Conservation (phyloP, 2,113 vertebrate genomes). For the Chascanopsetta lugubris region DNA sequence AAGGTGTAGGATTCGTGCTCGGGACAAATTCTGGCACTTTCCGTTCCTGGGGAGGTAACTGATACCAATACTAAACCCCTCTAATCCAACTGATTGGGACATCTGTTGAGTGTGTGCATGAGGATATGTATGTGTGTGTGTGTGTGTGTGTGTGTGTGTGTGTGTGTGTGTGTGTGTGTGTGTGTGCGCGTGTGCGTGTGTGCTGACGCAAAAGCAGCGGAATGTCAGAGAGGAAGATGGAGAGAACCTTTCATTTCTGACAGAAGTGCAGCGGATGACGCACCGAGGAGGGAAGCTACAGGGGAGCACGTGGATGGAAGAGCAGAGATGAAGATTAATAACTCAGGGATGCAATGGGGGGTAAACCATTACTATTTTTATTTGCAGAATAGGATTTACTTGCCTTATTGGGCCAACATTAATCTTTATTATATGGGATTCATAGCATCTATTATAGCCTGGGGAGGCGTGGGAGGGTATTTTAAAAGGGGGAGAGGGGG, state of each 20-base stretch:
- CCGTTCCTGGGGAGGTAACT: conserved; percentile 60
- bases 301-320: conserved; percentile 13
- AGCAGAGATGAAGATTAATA: conserved; percentile 56
- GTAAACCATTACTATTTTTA: conserved; percentile 47
- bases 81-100: conserved; percentile 66
- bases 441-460: conserved; percentile 19
- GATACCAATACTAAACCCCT: conserved; percentile 53
- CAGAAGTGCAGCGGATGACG: conserved; percentile 34
- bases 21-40: conserved; percentile 33
- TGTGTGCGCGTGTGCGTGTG: background rate
- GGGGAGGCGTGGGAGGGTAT: conserved; percentile 1
- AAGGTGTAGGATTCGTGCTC: conserved; percentile 25
- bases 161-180: too few relatives aligned
- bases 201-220: conserved; percentile 9
- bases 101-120: conserved; percentile 41
- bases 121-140: background rate
- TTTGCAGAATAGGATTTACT: conserved; percentile 49
- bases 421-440: conserved; percentile 46
- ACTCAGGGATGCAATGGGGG: conserved; percentile 31
- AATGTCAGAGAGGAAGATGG: background rate
- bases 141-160: background rate
- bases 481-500: too few relatives aligned
- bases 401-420: conserved; percentile 32
- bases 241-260: conserved; percentile 25
- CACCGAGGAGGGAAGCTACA: conserved; percentile 18